These are phyloP conservation scores for Metopia argyrocephala DNA, from an alignment of 2,888 invertebrate species.

Conservation along the genomic window DNA sequence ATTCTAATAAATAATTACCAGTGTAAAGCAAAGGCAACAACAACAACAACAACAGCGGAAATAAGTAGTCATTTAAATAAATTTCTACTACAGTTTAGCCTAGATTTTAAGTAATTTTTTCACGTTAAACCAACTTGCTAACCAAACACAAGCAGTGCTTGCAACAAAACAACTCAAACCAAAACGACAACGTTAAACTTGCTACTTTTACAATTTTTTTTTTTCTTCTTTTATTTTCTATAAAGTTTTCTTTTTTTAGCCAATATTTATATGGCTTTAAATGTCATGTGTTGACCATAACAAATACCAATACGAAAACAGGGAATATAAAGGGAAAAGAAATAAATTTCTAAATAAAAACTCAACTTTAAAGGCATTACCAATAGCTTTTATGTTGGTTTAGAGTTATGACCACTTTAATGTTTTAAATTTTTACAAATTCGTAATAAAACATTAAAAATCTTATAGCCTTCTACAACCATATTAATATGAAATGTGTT, in stretches of 20 bases:
- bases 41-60: conserved; percentile 44
- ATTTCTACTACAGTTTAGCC: conserved; percentile 61
- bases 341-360: background rate
- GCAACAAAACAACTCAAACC: background rate
- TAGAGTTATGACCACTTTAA: too few relatives aligned
- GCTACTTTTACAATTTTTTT: conserved; percentile 32
- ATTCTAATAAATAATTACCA: conserved; percentile 18
- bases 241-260: background rate
- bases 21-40: background rate
- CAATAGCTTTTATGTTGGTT: too few relatives aligned
- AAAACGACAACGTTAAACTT: conserved; percentile 23
- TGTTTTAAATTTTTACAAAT: too few relatives aligned
- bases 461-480: too few relatives aligned
- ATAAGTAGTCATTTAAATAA: conserved; percentile 58
- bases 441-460: too few relatives aligned
- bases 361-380: too few relatives aligned
- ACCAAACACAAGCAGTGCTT: background rate
- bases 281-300: conserved; percentile 43
- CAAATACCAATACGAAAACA: background rate
- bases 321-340: background rate
- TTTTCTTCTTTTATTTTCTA: background rate
- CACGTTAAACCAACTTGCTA: conserved; percentile 12
- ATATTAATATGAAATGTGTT: too few relatives aligned
- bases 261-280: background rate
- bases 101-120: conserved; percentile 42